These are phyloP conservation scores for Megaustenia siamemsis DNA, from an alignment of 2,888 invertebrate genomes.

Conservation along the genomic window DNA sequence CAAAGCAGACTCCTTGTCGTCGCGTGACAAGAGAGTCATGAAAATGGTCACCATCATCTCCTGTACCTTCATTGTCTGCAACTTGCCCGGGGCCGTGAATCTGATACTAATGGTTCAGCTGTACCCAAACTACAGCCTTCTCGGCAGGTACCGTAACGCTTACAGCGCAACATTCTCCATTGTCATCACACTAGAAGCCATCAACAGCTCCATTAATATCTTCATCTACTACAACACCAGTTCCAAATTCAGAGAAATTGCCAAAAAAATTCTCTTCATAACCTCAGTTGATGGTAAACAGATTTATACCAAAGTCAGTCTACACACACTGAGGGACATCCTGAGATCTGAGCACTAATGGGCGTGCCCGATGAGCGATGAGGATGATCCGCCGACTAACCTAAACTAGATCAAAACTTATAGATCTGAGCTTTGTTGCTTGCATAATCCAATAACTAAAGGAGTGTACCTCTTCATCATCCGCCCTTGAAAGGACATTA, in stretches of 20 bases:
- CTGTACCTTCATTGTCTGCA: slow-evolving; percentile 33
- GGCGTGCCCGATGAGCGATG: too few relatives aligned
- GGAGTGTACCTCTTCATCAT: too few relatives aligned
- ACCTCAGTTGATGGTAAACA: too few relatives aligned
- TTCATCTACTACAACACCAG: slow-evolving; percentile 43
- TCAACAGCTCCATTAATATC: slow-evolving; percentile 39
- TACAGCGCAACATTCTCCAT: slow-evolving; percentile 23
- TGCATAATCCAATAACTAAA: too few relatives aligned
- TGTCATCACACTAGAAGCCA: slow-evolving; percentile 22
- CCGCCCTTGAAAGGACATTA: too few relatives aligned
- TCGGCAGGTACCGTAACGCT: slow-evolving; percentile 16
- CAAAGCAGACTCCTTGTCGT: neutral
- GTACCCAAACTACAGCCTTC: slow-evolving; percentile 39
- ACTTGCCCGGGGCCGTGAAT: slow-evolving; percentile 33
- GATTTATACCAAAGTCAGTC: too few relatives aligned
- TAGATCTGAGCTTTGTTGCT: too few relatives aligned
- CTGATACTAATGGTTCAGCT: slow-evolving; percentile 46
- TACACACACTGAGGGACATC: too few relatives aligned
- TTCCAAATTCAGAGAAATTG: slow-evolving; percentile 42
- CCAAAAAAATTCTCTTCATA: too few relatives aligned
- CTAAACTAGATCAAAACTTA: too few relatives aligned
- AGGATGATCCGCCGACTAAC: too few relatives aligned
- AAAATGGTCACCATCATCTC: slow-evolving; percentile 40
- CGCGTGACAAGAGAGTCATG: slow-evolving; percentile 26
- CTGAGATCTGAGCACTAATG: too few relatives aligned